phyloP scores from a whole-genome alignment of 2,797 vertebrate species.

The Falco peregrinus region DNA sequence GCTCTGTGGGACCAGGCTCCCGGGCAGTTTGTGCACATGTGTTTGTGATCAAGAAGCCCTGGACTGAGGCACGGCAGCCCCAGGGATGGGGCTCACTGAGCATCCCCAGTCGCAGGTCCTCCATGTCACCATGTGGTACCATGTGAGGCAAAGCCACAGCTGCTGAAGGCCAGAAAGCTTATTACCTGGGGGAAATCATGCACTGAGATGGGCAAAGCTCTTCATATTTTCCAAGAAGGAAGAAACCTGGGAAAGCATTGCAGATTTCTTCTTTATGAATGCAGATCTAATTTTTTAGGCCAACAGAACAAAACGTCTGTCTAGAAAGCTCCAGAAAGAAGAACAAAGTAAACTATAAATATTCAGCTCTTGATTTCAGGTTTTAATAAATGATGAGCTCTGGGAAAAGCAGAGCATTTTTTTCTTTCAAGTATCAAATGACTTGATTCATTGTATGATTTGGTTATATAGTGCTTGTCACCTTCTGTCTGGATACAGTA shows the following conservation, averaged over 20 bases:
- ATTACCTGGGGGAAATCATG: background rate
- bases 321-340: slow-evolving; percentile 25
- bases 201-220: background rate
- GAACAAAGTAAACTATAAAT: slow-evolving; percentile 60
- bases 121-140: fast-evolving
- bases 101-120: fast-evolving
- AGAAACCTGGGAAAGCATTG: background rate
- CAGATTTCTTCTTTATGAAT: background rate
- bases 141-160: background rate
- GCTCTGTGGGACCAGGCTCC: background rate
- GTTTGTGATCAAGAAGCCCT: background rate
- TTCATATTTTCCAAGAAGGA: background rate
- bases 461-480: background rate
- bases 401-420: background rate
- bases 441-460: slow-evolving; percentile 8
- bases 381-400: slow-evolving; percentile 62
- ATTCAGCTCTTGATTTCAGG: slow-evolving; percentile 54
- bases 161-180: background rate
- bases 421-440: slow-evolving; percentile 21
- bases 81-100: fast-evolving
- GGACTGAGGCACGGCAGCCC: background rate
- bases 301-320: slow-evolving; percentile 1
- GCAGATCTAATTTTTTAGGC: slow-evolving; percentile 32
- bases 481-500: background rate
- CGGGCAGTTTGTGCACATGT: fast-evolving